Evolutionary conservation across 2,888 invertebrate genomes (phyloP).

Genomic region (Ametastegia equiseti): DNA sequence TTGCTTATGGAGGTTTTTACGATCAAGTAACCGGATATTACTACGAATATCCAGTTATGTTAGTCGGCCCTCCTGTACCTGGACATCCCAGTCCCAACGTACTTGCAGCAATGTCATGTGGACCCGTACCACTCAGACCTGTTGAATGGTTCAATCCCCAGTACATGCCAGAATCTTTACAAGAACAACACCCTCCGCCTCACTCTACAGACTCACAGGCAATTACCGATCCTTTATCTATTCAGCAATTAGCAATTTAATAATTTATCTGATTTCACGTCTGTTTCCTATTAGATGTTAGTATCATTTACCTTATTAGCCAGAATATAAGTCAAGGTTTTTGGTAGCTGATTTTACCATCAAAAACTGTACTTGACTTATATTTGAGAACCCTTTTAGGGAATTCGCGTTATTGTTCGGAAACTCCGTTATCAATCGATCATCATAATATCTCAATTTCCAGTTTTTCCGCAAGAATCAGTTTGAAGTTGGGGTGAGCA

Average conservation of each 20-base stretch:
- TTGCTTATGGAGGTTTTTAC: constrained; percentile 71
- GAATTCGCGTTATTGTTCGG: too few relatives aligned
- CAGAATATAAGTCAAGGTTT: too few relatives aligned
- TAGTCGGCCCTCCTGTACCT: constrained; percentile 74
- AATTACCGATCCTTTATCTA: constrained; percentile 11
- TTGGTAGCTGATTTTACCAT: too few relatives aligned
- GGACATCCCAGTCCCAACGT: constrained; percentile 67
- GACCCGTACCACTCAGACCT: constrained; percentile 75
- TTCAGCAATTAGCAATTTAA: neutral
- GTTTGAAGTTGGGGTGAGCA: too few relatives aligned
- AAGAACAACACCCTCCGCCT: constrained; percentile 69
- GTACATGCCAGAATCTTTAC: constrained; percentile 69
- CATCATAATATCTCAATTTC: too few relatives aligned
- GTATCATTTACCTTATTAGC: too few relatives aligned
- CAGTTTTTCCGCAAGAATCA: too few relatives aligned
- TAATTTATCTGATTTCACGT: too few relatives aligned
- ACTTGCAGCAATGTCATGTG: constrained; percentile 74
- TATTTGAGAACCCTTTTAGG: too few relatives aligned
- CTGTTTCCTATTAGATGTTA: too few relatives aligned
- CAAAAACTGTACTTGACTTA: too few relatives aligned
- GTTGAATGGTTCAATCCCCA: constrained; percentile 77
- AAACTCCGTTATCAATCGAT: too few relatives aligned
- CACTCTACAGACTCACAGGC: constrained; percentile 71
- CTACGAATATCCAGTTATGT: constrained; percentile 73
- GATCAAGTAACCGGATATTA: constrained; percentile 72